These are phyloP conservation scores for Penaeus vannamei DNA, from an alignment of 1,140 invertebrate genomes.

Conservation along the genomic window DNA sequence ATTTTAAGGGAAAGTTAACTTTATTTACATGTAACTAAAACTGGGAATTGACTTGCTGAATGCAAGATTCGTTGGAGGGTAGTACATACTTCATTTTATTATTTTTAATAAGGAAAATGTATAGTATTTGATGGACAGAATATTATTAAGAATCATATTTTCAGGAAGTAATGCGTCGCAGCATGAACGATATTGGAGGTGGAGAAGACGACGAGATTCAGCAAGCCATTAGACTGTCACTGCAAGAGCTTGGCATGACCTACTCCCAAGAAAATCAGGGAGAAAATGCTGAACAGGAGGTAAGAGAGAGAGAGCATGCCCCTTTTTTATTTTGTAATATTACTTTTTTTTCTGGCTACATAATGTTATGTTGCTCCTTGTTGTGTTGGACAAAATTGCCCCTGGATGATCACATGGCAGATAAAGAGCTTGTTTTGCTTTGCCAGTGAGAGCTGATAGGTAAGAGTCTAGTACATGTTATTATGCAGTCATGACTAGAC, in stretches of 20 bases:
- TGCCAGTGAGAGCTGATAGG: conserved; percentile 52
- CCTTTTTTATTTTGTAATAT: neutral
- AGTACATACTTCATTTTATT: too few species aligned
- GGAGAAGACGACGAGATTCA: conserved; percentile 63
- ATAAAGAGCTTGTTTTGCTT: neutral
- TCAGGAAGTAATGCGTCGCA: conserved; percentile 58
- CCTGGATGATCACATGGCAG: neutral
- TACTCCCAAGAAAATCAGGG: conserved; percentile 53
- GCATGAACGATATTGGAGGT: conserved; percentile 54
- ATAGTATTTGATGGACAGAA: neutral
- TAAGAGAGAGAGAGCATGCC: neutral
- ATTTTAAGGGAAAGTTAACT: too few species aligned
- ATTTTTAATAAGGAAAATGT: too few species aligned
- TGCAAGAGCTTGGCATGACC: conserved; percentile 59
- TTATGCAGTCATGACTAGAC: conserved; percentile 65
- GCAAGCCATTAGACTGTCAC: conserved; percentile 59
- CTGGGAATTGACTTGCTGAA: too few species aligned
- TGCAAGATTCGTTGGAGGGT: too few species aligned
- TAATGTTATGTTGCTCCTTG: neutral
- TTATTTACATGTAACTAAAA: too few species aligned
- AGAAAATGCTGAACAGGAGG: conserved; percentile 43
- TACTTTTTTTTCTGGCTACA: neutral
- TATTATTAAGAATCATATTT: neutral
- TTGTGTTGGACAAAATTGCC: neutral
- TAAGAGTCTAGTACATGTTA: conserved; percentile 65